Conservation (phyloP, 2,113 vertebrate species). For the Neolamprologus hecqui region DNA sequence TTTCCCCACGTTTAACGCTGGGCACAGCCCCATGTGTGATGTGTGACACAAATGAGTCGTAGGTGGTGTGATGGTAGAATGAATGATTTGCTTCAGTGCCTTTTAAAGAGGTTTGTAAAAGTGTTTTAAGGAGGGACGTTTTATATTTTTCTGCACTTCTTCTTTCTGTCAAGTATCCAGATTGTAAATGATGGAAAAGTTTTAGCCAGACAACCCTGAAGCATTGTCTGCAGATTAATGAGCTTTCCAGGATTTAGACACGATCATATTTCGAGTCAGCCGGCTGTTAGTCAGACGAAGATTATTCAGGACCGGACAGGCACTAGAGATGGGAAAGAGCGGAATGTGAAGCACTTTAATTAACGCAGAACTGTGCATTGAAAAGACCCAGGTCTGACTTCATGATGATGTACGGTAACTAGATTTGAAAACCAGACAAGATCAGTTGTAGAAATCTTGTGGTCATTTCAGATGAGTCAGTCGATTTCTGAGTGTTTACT, state of each 20-base stretch:
- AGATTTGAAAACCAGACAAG: background rate
- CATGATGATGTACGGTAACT: background rate
- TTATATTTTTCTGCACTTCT: background rate
- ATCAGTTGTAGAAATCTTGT: background rate
- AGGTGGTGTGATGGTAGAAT: background rate
- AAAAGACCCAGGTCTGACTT: background rate
- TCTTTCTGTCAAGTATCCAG: background rate
- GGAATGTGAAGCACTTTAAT: constrained; percentile 12
- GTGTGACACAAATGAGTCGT: background rate
- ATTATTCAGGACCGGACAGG: background rate
- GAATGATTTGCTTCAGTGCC: background rate
- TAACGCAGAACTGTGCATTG: background rate
- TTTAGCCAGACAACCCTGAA: constrained; percentile 16
- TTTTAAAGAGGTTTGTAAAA: background rate
- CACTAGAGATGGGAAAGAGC: background rate
- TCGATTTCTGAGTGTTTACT: background rate
- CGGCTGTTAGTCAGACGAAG: background rate
- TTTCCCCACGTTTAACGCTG: background rate
- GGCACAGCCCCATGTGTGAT: background rate
- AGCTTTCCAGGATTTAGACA: constrained; percentile 8
- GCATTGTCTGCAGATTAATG: constrained; percentile 21
- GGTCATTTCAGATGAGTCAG: constrained; percentile 20
- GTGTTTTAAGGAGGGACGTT: background rate
- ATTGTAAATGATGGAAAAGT: background rate
- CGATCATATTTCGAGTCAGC: constrained; percentile 21